Conservation (phyloP, 1,140 invertebrate species). For the Drosophila pachea region DNA sequence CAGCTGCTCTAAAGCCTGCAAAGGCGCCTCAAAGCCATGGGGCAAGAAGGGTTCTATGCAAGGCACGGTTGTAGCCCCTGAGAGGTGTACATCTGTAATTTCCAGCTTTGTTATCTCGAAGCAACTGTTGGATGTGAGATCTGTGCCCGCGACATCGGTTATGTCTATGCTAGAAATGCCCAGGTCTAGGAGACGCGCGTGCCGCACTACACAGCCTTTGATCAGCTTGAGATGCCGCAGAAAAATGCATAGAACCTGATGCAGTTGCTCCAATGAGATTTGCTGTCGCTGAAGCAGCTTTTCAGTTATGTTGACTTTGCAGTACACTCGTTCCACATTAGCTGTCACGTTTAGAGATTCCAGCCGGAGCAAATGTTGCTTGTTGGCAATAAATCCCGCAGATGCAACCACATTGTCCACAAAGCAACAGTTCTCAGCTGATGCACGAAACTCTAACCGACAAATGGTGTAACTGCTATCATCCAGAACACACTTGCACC, state of each 20-base stretch:
- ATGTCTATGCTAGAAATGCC: conserved; percentile 59
- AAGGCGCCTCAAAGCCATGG: conserved; percentile 42
- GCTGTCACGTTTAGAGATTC: not conserved
- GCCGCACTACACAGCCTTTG: conserved; percentile 43
- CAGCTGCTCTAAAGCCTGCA: conserved; percentile 47
- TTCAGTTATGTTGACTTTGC: conserved; percentile 42
- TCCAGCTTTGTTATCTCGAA: conserved; percentile 39
- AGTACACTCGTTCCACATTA: conserved; percentile 11
- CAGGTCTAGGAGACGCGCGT: conserved; percentile 20
- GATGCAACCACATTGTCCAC: conserved; percentile 56
- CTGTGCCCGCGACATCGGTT: conserved; percentile 4
- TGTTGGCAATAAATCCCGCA: not conserved
- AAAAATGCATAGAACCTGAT: conserved; percentile 41
- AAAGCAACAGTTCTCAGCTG: conserved; percentile 56
- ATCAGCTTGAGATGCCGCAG: conserved; percentile 41
- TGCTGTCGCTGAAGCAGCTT: conserved; percentile 26
- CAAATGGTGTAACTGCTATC: conserved; percentile 48
- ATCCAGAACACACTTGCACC: conserved; percentile 51
- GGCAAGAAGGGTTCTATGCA: conserved; percentile 9
- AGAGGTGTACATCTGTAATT: conserved; percentile 47
- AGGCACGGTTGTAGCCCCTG: conserved; percentile 11
- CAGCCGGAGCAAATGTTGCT: conserved; percentile 24
- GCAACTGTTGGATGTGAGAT: conserved; percentile 5
- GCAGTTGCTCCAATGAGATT: conserved; percentile 29
- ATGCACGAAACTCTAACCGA: conserved; percentile 34